Evolutionary conservation across 2,113 vertebrate species (phyloP).

Genomic region (Oncorhynchus clarkii): DNA sequence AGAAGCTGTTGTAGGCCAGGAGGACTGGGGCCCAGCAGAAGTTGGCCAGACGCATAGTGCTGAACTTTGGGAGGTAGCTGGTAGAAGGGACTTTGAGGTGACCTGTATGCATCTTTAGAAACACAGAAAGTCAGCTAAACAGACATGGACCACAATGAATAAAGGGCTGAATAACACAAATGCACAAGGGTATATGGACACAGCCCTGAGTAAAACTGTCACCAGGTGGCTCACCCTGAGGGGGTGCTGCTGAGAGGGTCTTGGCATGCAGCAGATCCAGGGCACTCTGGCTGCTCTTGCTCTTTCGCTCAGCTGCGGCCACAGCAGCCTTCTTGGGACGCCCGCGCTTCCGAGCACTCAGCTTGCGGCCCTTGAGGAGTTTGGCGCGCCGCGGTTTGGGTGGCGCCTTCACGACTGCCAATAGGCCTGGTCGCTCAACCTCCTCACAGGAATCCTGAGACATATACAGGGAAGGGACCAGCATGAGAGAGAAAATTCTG

Average conservation of each 20-base stretch:
- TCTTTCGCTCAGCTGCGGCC: conserved; percentile 80
- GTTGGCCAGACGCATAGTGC: conserved; percentile 86
- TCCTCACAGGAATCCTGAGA: conserved; percentile 87
- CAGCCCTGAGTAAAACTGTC: not conserved
- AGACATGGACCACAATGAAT: not conserved
- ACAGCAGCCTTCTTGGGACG: conserved; percentile 92
- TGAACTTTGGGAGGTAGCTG: conserved; percentile 98
- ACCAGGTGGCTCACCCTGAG: conserved; percentile 80
- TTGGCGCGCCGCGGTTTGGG: conserved; percentile 86
- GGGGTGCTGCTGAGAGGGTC: conserved; percentile 85
- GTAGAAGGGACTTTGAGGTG: conserved; percentile 93
- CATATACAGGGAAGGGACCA: not conserved
- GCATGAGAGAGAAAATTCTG: not conserved
- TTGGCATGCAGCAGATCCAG: conserved; percentile 90
- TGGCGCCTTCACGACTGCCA: conserved; percentile 79
- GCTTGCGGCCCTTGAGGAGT: conserved; percentile 88
- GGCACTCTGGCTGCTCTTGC: conserved; percentile 88
- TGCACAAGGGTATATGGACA: not conserved
- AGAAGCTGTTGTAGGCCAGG: conserved; percentile 94
- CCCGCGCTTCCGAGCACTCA: conserved; percentile 91
- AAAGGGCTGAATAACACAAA: no score
- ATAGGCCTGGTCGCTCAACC: conserved; percentile 79
- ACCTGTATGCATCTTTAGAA: conserved; percentile 84
- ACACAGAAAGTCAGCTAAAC: not conserved
- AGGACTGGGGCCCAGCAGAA: conserved; percentile 87